Conservation (phyloP, 2,888 invertebrate genomes). For the Azorinus chamasolen region DNA sequence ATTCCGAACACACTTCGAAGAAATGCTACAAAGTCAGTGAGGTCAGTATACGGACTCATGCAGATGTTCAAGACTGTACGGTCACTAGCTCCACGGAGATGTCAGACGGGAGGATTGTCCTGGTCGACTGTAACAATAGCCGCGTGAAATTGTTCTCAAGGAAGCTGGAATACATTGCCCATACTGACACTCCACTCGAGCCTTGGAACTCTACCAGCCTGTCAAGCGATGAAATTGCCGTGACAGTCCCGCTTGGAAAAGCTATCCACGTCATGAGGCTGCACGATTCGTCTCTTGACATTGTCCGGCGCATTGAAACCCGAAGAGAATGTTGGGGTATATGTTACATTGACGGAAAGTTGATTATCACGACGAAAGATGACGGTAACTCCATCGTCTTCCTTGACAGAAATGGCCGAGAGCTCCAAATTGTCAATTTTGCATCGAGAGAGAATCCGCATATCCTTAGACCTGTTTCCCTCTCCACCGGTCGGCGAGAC, state of each 20-base stretch:
- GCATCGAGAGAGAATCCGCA: slow-evolving; percentile 57
- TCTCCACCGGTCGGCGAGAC: slow-evolving; percentile 31
- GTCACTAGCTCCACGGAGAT: slow-evolving; percentile 56
- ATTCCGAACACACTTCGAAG: slow-evolving; percentile 2
- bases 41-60: slow-evolving; percentile 32
- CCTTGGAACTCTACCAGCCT: slow-evolving; percentile 57
- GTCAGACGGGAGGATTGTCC: slow-evolving; percentile 39
- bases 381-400: slow-evolving; percentile 56
- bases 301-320: slow-evolving; percentile 43
- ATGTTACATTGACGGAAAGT: slow-evolving; percentile 38
- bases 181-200: slow-evolving; percentile 54
- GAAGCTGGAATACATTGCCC: slow-evolving; percentile 46
- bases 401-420: slow-evolving; percentile 52
- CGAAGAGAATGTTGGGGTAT: slow-evolving; percentile 63
- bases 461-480: slow-evolving; percentile 58
- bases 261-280: slow-evolving; percentile 55
- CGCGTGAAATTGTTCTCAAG: slow-evolving; percentile 46
- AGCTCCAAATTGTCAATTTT: slow-evolving; percentile 56
- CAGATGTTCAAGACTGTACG: slow-evolving; percentile 52
- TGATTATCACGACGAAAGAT: slow-evolving; percentile 55
- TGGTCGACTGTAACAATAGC: slow-evolving; percentile 62
- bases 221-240: slow-evolving; percentile 48
- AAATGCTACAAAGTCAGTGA: slow-evolving; percentile 45
- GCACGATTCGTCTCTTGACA: slow-evolving; percentile 24
- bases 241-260: slow-evolving; percentile 60